phyloP scores from a whole-genome alignment of 2,113 vertebrate genomes.

The Burhinus oedicnemus region DNA sequence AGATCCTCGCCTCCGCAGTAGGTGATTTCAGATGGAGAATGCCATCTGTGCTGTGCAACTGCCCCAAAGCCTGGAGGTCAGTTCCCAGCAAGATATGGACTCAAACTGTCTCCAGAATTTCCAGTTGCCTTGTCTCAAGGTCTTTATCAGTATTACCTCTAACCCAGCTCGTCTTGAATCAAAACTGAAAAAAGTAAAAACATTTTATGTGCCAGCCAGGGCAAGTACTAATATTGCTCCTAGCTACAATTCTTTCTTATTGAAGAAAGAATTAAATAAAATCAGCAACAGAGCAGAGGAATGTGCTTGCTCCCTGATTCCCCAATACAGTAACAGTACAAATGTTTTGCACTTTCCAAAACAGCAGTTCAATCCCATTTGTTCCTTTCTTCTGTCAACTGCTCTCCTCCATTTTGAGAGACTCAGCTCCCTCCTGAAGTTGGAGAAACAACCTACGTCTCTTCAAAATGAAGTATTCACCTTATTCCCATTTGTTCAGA shows the following conservation, averaged over 20 bases:
- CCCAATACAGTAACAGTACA: background rate
- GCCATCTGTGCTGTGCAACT: background rate
- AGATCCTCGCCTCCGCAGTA: background rate
- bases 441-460: background rate
- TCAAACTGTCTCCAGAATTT: background rate
- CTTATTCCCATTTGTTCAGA: background rate
- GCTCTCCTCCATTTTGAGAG: background rate
- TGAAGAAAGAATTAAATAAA: background rate
- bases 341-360: background rate
- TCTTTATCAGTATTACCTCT: background rate
- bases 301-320: background rate
- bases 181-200: background rate
- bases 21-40: background rate
- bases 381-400: background rate
- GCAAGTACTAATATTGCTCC: background rate
- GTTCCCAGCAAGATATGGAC: background rate
- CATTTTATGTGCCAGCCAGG: background rate
- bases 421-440: background rate
- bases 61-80: background rate
- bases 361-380: background rate
- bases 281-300: background rate
- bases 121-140: background rate
- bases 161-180: background rate
- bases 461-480: background rate
- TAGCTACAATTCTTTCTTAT: background rate